These are phyloP conservation scores for Andrena minutula DNA, from an alignment of 2,888 invertebrate genomes.

Conservation along the genomic window DNA sequence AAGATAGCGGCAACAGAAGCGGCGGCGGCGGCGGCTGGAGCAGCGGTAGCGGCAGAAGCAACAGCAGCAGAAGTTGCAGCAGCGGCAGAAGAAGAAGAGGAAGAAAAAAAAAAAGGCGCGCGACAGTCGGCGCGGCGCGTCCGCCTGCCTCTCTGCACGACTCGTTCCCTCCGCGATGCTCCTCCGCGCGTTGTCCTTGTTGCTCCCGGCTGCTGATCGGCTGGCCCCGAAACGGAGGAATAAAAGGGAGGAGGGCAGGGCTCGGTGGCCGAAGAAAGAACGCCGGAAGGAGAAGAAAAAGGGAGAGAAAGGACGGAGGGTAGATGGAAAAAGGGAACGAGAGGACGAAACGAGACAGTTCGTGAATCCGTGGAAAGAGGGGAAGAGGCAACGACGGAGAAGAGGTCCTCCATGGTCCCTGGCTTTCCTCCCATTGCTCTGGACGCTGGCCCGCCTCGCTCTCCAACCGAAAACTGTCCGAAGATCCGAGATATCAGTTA, in stretches of 20 bases:
- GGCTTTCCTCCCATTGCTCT: constrained; percentile 23
- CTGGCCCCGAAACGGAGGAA: constrained; percentile 65
- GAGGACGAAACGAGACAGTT: constrained; percentile 54
- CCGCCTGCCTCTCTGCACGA: constrained; percentile 55
- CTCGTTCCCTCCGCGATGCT: constrained; percentile 50
- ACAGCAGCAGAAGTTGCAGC: constrained; percentile 29
- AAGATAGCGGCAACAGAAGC: constrained; percentile 52
- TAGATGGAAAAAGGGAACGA: constrained; percentile 42
- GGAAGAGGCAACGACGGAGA: neutral
- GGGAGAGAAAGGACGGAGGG: constrained; percentile 41
- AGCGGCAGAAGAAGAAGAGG: constrained; percentile 55
- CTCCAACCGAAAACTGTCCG: constrained; percentile 54
- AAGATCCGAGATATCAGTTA: constrained; percentile 82
- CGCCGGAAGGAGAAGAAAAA: constrained; percentile 61
- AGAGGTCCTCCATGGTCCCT: neutral
- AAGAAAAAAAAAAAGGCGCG: constrained; percentile 71
- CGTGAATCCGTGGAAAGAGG: constrained; percentile 44
- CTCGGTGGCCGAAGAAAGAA: constrained; percentile 62
- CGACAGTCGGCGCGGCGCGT: constrained; percentile 79
- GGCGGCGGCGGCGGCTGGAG: constrained; percentile 28
- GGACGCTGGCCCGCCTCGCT: neutral
- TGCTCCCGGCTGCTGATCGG: constrained; percentile 59
- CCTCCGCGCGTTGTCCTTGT: constrained; percentile 51
- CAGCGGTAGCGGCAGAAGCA: constrained; percentile 43
- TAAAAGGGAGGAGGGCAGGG: constrained; percentile 58